A percentile compares a stretch with the other conserved stretches of the same genome.
Evolutionary conservation across 2,113 vertebrate genomes (phyloP).

Genomic region (Ceratotherium simum): DNA sequence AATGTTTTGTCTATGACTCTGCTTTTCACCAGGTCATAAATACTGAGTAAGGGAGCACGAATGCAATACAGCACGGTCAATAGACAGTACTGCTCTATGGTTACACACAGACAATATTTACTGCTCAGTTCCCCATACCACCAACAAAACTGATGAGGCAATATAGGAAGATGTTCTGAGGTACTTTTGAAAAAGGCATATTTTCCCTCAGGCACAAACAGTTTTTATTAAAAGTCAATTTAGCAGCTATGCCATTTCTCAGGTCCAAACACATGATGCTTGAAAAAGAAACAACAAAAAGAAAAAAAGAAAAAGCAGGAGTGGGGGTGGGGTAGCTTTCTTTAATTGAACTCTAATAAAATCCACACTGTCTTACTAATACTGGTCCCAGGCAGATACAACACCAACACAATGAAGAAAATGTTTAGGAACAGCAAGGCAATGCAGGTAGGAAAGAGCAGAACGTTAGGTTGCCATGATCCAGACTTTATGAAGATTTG

Average conservation of each 20-base stretch:
- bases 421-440: not conserved
- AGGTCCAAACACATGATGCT: slow-evolving; percentile 57
- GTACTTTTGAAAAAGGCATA: slow-evolving; percentile 66
- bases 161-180: slow-evolving; percentile 60
- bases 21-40: slow-evolving; percentile 68
- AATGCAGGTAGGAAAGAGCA: not conserved
- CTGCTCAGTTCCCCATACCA: not conserved
- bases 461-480: slow-evolving; percentile 36
- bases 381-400: not conserved
- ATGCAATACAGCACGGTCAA: not conserved
- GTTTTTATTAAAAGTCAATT: slow-evolving; percentile 66
- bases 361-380: slow-evolving; percentile 29
- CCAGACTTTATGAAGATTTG: slow-evolving; percentile 47
- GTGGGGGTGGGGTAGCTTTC: not conserved
- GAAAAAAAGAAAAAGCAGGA: not conserved
- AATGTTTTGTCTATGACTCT: not conserved
- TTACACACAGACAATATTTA: not conserved
- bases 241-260: slow-evolving; percentile 65
- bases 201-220: slow-evolving; percentile 70
- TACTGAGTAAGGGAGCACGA: not conserved
- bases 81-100: not conserved
- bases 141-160: not conserved
- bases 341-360: slow-evolving; percentile 27
- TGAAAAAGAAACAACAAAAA: not conserved
- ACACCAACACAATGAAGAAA: slow-evolving; percentile 8